These are phyloP conservation scores for Phalera bucephala DNA, from an alignment of 2,888 invertebrate species.

Conservation along the genomic window DNA sequence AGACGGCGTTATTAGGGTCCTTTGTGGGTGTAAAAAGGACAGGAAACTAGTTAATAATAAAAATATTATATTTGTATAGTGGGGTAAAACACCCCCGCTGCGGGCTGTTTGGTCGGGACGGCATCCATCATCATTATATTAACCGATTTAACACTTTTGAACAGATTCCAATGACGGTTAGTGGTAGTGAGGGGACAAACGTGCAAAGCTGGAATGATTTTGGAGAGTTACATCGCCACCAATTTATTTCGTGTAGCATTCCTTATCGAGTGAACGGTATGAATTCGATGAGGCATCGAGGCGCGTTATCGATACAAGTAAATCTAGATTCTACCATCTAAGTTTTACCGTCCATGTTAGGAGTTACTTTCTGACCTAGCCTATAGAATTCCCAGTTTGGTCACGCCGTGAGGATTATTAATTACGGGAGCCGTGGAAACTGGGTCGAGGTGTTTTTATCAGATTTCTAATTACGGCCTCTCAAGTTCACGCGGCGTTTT, in stretches of 20 bases:
- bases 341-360: slow-evolving; percentile 52
- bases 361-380: slow-evolving; percentile 50
- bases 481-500: slow-evolving; percentile 36
- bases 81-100: slow-evolving; percentile 83
- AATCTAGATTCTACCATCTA: slow-evolving; percentile 35
- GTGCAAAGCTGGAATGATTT: slow-evolving; percentile 32
- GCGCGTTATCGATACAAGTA: slow-evolving; percentile 40
- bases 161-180: slow-evolving; percentile 73
- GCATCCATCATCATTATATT: slow-evolving; percentile 83
- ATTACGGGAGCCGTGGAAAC: slow-evolving; percentile 57
- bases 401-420: slow-evolving; percentile 55
- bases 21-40: slow-evolving; percentile 59
- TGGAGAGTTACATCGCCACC: slow-evolving; percentile 22
- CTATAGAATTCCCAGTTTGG: slow-evolving; percentile 58
- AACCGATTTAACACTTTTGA: slow-evolving; percentile 83
- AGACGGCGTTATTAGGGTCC: slow-evolving; percentile 48
- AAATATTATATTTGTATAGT: slow-evolving; percentile 82
- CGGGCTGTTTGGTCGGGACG: slow-evolving; percentile 76
- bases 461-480: slow-evolving; percentile 48
- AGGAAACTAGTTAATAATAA: slow-evolving; percentile 76
- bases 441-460: slow-evolving; percentile 53
- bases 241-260: slow-evolving; percentile 35
- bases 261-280: slow-evolving; percentile 29
- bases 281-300: slow-evolving; percentile 45
- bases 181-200: slow-evolving; percentile 41